Evolutionary conservation across 2,888 invertebrate species (phyloP).

Genomic region (Graphium colonna): DNA sequence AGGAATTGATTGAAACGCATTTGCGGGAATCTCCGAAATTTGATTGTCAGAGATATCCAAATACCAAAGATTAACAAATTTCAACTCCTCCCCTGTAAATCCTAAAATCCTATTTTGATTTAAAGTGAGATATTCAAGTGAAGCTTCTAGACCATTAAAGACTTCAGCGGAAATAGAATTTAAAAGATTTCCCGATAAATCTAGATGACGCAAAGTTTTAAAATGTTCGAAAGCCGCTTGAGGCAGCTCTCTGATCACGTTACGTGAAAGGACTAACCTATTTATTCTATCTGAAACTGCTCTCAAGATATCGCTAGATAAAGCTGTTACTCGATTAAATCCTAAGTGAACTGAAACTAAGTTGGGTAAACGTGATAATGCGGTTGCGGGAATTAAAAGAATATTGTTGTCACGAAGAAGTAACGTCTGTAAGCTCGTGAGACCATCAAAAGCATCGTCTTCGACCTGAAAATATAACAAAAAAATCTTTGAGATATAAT

Average conservation of each 20-base stretch:
- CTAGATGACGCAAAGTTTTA: conserved; percentile 84
- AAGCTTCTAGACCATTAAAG: conserved; percentile 87
- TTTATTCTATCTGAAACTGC: conserved; percentile 86
- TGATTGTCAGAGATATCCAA: conserved; percentile 91
- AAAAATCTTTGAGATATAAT: background rate
- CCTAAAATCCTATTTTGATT: conserved; percentile 87
- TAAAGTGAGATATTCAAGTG: conserved; percentile 84
- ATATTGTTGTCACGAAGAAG: conserved; percentile 93
- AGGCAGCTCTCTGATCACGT: conserved; percentile 92
- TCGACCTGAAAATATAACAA: conserved; percentile 86
- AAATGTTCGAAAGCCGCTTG: conserved; percentile 89
- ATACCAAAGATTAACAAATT: conserved; percentile 82
- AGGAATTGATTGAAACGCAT: conserved; percentile 83
- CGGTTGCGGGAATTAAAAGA: conserved; percentile 90
- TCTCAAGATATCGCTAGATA: conserved; percentile 88
- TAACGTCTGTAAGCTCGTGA: conserved; percentile 87
- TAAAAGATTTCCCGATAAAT: conserved; percentile 89
- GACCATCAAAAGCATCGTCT: conserved; percentile 92
- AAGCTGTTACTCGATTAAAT: conserved; percentile 92
- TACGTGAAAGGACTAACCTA: conserved; percentile 88
- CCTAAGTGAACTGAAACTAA: conserved; percentile 88
- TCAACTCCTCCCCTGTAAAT: conserved; percentile 82
- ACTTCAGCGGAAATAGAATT: conserved; percentile 85
- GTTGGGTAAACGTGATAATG: conserved; percentile 88
- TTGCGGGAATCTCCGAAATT: conserved; percentile 84